Evolutionary conservation across 2,113 vertebrate species (phyloP), one percentile per base, ranked within the genome.

Genomic region (Cyphomyrus plagiostoma): DNA sequence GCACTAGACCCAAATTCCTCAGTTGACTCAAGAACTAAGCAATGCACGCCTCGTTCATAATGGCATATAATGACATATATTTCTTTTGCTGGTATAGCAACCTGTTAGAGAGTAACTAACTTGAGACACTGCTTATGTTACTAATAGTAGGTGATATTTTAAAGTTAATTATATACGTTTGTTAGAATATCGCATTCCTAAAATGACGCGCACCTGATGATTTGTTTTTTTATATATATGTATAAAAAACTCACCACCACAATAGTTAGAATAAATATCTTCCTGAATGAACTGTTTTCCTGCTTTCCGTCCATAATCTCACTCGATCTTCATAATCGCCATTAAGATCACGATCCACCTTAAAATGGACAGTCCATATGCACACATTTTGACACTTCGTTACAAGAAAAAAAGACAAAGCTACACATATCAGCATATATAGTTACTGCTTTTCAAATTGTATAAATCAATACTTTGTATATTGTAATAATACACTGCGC

Each of bases 171-270:
- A 66, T 66, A 26, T 11, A 66, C 8, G 62, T 66, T 1, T 66
- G n/a, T 30, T 66, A 30, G 74, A 80, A 21, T 30, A 39, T 80
- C 21, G 17, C 39, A 45, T 83, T 83, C 6, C 42, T 17, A 46
- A 48, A 83, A 83, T 83, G 26, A 30, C 4, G 42, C 15, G 8
- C 35, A 84, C 42, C 42, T 84, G 42, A 17, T 23, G 80, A 45
- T 46, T 23, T 7, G 21, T 8, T 5, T 82, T 39, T 19, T 46
- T 35, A 35, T 35, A 35, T 35, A 35, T 35, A 35, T 35, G n/a
- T 5, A 46, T 4, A 7, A 46, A 46, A 46, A 46, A 11, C 88
- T 89, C 90, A 92, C 94, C 89, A 96, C 95, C 95, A 91, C 56
- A 0, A 95, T 30, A 86, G 93, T 74, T 42, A 93, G 86, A 77